These are phyloP conservation scores for Circaetus cinerascens DNA, from an alignment of 2,113 vertebrate species.

Conservation along the genomic window DNA sequence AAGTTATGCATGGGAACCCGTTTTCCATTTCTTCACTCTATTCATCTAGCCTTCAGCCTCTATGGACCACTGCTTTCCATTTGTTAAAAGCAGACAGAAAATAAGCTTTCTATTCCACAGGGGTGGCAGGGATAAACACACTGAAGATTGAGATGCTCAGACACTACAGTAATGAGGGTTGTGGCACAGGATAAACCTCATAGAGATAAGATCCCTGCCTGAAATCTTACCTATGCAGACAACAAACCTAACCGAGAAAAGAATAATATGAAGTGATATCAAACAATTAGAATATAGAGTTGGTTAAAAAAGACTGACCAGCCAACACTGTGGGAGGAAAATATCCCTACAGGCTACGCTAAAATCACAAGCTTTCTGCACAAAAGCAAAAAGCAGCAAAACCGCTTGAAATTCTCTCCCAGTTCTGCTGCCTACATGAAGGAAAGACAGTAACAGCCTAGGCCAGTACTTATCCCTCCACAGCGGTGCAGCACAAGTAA, in stretches of 20 bases:
- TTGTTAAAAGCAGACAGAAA: neutral
- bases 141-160: neutral
- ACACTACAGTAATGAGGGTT: neutral
- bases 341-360: neutral
- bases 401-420: neutral
- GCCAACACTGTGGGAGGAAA: neutral
- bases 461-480: neutral
- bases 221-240: neutral
- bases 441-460: neutral
- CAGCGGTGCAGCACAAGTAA: neutral
- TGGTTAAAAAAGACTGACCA: neutral
- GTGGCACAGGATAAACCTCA: neutral
- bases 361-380: neutral
- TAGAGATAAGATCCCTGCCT: neutral
- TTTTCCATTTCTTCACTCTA: neutral
- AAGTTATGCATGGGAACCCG: neutral
- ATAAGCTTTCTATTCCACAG: neutral
- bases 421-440: neutral
- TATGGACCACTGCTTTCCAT: fast-evolving
- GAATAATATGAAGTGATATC: neutral
- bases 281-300: neutral
- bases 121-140: neutral
- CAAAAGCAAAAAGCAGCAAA: neutral
- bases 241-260: neutral
- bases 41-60: neutral